Evolutionary conservation across 2,888 invertebrate genomes (phyloP).

Genomic region (Octonoba sinensis): DNA sequence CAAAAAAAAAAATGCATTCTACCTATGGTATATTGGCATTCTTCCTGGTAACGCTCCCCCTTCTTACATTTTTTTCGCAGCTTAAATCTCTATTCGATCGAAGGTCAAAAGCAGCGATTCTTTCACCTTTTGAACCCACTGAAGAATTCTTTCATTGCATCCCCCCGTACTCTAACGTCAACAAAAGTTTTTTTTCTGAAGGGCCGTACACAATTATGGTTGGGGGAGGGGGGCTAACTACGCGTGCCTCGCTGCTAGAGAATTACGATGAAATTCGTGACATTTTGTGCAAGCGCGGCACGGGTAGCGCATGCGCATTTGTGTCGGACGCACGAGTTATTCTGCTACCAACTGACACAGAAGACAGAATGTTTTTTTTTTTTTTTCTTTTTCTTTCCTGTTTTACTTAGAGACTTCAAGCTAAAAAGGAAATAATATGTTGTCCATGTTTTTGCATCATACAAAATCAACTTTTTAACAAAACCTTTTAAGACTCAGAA

Average conservation of each 20-base stretch:
- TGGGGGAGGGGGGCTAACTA: neutral
- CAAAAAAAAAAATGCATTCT: too few relatives aligned
- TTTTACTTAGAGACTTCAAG: too few relatives aligned
- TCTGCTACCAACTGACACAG: slow-evolving; percentile 14
- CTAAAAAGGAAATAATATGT: too few relatives aligned
- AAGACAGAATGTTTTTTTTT: too few relatives aligned
- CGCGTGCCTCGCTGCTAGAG: slow-evolving; percentile 21
- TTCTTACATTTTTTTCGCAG: slow-evolving; percentile 9
- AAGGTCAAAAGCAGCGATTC: slow-evolving; percentile 32
- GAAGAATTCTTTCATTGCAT: neutral
- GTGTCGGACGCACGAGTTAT: slow-evolving; percentile 24
- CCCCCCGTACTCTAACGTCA: too few relatives aligned
- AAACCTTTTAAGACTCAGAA: too few relatives aligned
- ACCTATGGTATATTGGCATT: slow-evolving; percentile 1
- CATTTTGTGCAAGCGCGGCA: slow-evolving; percentile 24
- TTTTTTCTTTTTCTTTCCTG: too few relatives aligned
- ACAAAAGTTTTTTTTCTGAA: neutral
- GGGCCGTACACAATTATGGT: neutral
- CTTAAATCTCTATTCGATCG: slow-evolving; percentile 13
- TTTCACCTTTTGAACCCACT: slow-evolving; percentile 42
- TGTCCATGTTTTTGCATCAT: too few relatives aligned
- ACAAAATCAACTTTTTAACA: too few relatives aligned
- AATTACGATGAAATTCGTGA: slow-evolving; percentile 2
- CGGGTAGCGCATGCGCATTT: slow-evolving; percentile 17
- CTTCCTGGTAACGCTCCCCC: slow-evolving; percentile 2